Conservation (phyloP, 2,888 invertebrate species). For the Therioaphis trifolii region DNA sequence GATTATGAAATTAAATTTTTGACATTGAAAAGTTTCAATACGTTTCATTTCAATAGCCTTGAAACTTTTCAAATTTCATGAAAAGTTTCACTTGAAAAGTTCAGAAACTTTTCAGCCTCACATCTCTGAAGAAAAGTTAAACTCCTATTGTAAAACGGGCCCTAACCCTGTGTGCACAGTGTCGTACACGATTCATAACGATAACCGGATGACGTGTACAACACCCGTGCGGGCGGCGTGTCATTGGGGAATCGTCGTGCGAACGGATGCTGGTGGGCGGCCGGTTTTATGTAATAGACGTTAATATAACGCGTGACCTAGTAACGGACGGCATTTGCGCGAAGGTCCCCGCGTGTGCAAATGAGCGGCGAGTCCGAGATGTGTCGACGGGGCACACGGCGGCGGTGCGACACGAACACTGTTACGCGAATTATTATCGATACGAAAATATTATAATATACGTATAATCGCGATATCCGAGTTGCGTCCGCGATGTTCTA, state of each 20-base stretch:
- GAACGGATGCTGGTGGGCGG: constrained; percentile 60
- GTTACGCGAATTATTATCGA: not conserved
- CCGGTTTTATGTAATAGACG: constrained; percentile 45
- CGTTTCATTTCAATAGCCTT: too few species aligned
- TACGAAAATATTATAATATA: not conserved
- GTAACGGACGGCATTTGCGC: constrained; percentile 42
- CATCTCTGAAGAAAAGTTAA: too few species aligned
- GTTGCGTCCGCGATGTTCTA: too few species aligned
- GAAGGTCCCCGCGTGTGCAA: not conserved
- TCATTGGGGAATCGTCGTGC: constrained; percentile 50
- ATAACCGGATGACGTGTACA: too few species aligned
- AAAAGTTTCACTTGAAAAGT: too few species aligned
- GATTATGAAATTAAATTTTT: too few species aligned
- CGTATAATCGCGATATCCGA: not conserved
- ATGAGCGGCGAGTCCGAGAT: not conserved
- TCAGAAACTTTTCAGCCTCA: too few species aligned
- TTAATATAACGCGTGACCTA: constrained; percentile 49
- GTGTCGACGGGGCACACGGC: not conserved
- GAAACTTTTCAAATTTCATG: too few species aligned
- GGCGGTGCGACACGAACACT: not conserved
- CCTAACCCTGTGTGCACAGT: too few species aligned
- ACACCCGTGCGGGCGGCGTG: constrained; percentile 5
- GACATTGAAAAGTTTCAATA: too few species aligned
- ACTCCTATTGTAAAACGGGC: too few species aligned
- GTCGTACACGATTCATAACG: too few species aligned